Conservation (phyloP, 30 jellyfish, hydroid and myxozoan species). For the Aurelia sp. region DNA sequence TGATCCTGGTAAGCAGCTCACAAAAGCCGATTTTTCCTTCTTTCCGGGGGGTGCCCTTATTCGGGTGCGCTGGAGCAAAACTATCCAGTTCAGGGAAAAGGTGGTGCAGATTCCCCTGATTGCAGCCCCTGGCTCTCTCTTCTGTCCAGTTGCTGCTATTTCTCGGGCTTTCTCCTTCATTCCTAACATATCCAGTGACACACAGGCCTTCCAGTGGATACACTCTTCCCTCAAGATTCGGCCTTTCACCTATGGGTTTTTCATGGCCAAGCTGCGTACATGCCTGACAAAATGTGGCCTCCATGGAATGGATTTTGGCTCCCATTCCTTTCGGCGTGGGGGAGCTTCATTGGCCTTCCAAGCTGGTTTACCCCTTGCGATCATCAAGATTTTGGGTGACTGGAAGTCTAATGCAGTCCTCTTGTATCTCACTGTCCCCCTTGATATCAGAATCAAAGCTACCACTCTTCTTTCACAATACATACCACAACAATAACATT, state of each 20-base stretch:
- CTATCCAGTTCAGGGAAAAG: neutral
- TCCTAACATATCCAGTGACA: too few relatives aligned
- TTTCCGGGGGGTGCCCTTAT: too few relatives aligned
- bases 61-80: too few relatives aligned
- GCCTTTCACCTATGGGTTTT: neutral
- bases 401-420: slow-evolving; percentile 32
- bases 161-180: neutral
- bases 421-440: neutral
- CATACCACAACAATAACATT: too few relatives aligned
- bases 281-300: neutral
- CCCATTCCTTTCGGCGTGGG: slow-evolving; percentile 14
- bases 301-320: neutral
- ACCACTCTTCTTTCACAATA: too few relatives aligned
- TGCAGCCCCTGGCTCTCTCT: slow-evolving; percentile 1
- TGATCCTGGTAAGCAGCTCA: too few relatives aligned
- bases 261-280: slow-evolving; percentile 2
- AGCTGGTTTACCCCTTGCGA: slow-evolving; percentile 15
- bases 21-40: too few relatives aligned
- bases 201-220: too few relatives aligned
- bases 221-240: too few relatives aligned
- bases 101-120: neutral
- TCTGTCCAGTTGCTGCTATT: slow-evolving; percentile 29
- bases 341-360: slow-evolving; percentile 23
- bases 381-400: slow-evolving; percentile 21
- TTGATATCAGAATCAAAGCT: too few relatives aligned